phyloP scores from a whole-genome alignment of 2,113 vertebrate species.

The Choloepus hoffmanni region DNA sequence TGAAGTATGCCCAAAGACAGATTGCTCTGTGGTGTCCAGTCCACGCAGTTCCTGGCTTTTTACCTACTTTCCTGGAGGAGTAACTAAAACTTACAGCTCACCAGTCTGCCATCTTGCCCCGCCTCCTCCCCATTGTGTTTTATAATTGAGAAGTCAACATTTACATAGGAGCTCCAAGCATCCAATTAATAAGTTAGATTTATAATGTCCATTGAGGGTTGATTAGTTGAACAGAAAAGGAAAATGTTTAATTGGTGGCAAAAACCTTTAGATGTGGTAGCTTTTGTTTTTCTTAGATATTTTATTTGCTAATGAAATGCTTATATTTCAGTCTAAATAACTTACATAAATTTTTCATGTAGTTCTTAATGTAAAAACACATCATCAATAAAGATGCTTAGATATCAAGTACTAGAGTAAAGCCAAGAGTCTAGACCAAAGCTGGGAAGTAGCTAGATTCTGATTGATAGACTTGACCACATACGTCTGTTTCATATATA shows the following conservation, averaged over 20 bases:
- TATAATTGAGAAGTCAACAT: not conserved
- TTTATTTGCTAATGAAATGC: not conserved
- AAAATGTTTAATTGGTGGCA: not conserved
- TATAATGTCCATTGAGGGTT: not conserved
- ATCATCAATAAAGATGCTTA: conserved; percentile 33
- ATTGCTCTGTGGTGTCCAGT: too few species aligned
- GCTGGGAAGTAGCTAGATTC: not conserved
- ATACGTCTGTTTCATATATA: too few species aligned
- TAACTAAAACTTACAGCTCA: too few species aligned
- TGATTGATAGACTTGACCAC: not conserved
- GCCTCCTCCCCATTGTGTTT: not conserved
- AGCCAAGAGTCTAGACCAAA: not conserved
- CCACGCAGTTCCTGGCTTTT: too few species aligned
- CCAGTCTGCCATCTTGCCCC: too few species aligned
- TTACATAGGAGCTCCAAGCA: conserved; percentile 51
- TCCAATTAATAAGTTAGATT: conserved; percentile 6
- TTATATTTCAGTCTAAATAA: not conserved
- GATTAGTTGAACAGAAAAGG: not conserved
- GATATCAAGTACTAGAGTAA: not conserved
- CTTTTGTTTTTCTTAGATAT: not conserved
- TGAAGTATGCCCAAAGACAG: too few species aligned
- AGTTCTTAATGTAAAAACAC: not conserved
- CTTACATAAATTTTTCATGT: not conserved
- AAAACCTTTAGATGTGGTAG: not conserved
- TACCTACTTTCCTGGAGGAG: too few species aligned